Evolutionary conservation across 2,888 invertebrate species (phyloP).

Genomic region (Zelleria hepariella): DNA sequence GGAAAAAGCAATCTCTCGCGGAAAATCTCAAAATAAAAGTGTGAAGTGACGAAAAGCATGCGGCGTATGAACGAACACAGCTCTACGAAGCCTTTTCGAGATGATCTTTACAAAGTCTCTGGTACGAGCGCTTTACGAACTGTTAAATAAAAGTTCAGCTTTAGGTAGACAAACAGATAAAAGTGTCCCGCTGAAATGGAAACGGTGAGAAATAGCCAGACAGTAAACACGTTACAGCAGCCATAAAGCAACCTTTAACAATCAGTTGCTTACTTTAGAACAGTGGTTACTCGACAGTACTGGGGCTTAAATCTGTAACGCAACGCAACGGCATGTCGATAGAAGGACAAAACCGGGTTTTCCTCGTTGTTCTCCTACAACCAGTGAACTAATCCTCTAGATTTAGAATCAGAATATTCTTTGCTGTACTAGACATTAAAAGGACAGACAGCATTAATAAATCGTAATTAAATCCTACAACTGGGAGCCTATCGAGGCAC

Average conservation of each 20-base stretch:
- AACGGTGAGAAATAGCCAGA: constrained; percentile 33
- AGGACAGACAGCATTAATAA: too few relatives aligned
- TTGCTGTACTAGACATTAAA: background rate
- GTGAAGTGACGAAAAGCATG: constrained; percentile 29
- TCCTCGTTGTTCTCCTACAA: background rate
- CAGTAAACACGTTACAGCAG: constrained; percentile 37
- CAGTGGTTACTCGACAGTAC: background rate
- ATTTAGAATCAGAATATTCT: background rate
- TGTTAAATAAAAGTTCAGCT: constrained; percentile 33
- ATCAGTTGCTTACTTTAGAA: constrained; percentile 10
- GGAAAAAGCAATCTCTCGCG: background rate
- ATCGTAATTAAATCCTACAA: too few relatives aligned
- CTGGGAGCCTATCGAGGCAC: too few relatives aligned
- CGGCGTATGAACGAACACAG: constrained; percentile 17
- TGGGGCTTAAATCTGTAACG: too few relatives aligned
- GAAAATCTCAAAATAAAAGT: constrained; percentile 21
- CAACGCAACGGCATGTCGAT: too few relatives aligned
- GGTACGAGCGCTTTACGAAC: constrained; percentile 10
- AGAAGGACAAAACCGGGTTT: background rate
- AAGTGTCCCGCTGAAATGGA: constrained; percentile 37
- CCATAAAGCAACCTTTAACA: constrained; percentile 32
- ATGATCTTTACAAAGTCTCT: background rate
- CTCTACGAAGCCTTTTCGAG: background rate
- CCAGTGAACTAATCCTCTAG: background rate
- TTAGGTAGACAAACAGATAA: constrained; percentile 29